phyloP scores from a whole-genome alignment of 92 coral and sea anemone species.

The Heteractis magnifica region DNA sequence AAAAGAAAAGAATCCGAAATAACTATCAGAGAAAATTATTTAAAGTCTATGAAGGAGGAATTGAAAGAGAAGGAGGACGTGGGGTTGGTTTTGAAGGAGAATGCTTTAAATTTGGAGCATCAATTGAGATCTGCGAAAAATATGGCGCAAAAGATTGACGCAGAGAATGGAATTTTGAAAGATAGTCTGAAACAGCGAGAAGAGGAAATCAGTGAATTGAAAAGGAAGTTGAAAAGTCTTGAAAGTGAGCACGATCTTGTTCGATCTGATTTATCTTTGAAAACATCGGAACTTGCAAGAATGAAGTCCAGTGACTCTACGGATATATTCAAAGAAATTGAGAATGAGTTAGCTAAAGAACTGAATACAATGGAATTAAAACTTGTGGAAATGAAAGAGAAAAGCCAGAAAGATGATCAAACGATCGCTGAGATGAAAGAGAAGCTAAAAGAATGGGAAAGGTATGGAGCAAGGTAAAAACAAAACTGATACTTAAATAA shows the following conservation, averaged over 20 bases:
- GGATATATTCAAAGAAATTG: constrained; percentile 16
- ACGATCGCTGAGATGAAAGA: constrained; percentile 48
- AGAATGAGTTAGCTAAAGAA: constrained; percentile 43
- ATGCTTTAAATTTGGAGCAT: constrained; percentile 31
- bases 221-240: constrained; percentile 36
- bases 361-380: constrained; percentile 10
- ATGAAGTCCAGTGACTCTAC: constrained; percentile 6
- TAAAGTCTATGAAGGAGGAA: constrained; percentile 39
- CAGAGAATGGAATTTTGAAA: constrained; percentile 38
- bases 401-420: constrained; percentile 5
- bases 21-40: constrained; percentile 41
- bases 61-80: constrained; percentile 42
- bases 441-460: constrained; percentile 69
- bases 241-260: constrained; percentile 31
- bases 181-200: constrained; percentile 56
- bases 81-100: constrained; percentile 38
- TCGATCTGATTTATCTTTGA: not conserved
- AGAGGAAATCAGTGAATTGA: constrained; percentile 43
- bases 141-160: constrained; percentile 33
- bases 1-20: constrained; percentile 62
- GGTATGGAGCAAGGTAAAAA: constrained; percentile 66
- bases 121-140: constrained; percentile 47
- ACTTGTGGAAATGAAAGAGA: constrained; percentile 33
- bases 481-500: not conserved
- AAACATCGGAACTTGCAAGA: constrained; percentile 15